Base-by-base conservation (phyloP, 2,113 vertebrate genomes). In the Orthonyx spaldingii region DNA sequence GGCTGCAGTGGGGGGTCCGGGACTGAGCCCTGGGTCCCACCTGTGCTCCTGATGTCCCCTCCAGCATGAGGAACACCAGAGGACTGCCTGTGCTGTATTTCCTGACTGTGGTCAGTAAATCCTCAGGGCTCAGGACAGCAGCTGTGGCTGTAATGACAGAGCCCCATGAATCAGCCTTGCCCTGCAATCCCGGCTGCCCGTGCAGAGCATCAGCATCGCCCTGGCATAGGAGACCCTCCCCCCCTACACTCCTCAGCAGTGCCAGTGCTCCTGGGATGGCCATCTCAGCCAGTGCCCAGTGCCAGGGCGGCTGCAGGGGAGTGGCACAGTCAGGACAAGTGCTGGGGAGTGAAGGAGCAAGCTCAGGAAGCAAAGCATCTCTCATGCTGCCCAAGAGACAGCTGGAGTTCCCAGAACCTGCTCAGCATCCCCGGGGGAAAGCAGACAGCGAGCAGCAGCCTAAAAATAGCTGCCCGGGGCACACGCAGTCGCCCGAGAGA, bases 371-470 rank as follows among this genome's bases (percentile, higher is more conserved):
- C 11, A 2, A 55, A 93, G 94, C 84, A 61, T 78, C 61, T 76
- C 68, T 56, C 7, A 0, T 1, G 3, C 78, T 69, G 84, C 89
- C 81, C 4, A 1, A 65, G 94, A 90, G 32, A 66, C 87, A 94
- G 84, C 90, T 95, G 93, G 89, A 92, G 91, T 64, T 97, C 93
- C 95, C 94, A 92, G 90, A 96, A 94, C 95, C 94, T 91, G 93
- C 84, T 91, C 78, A 47, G 90, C 91, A 94, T 93, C 84, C 86
- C 83, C 49, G 17, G 92, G 93, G 89, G 94, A 94, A 91, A 77
- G 87, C 95, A 93, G 65, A 75, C 82, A 84, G 64, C 0, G 1
- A 92, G 81, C 15, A 1, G 77, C 87, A 80, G 65, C 85, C 85
- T 95, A 91, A 97, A 92, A 95, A 94, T 95, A 97, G 89, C 70